Evolutionary conservation across 2,888 invertebrate species (phyloP).

Genomic region (Ditylenchus weischeri): DNA sequence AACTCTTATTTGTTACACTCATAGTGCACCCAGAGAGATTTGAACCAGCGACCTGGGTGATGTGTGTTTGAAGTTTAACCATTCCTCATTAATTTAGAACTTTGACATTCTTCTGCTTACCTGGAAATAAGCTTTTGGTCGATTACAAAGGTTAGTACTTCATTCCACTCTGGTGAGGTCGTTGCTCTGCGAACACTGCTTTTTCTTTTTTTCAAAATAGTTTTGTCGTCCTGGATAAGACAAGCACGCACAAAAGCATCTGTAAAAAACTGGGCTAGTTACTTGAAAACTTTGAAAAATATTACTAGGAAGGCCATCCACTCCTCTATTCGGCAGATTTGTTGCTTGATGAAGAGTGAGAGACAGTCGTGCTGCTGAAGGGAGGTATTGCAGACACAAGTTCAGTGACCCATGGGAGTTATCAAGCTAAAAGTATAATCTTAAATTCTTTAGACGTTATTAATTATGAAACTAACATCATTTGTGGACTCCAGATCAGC

Average conservation of each 20-base stretch:
- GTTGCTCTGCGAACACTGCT: conserved; percentile 61
- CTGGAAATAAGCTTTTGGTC: conserved; percentile 28
- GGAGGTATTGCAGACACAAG: conserved; percentile 65
- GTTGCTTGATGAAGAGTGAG: conserved; percentile 65
- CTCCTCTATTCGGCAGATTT: conserved; percentile 15
- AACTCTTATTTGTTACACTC: too few species aligned
- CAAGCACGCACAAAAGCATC: conserved; percentile 17
- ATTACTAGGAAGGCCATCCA: conserved; percentile 30
- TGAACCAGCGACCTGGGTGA: too few species aligned
- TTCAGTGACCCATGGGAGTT: conserved; percentile 62
- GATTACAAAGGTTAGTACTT: conserved; percentile 61
- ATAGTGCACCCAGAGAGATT: too few species aligned
- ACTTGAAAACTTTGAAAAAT: neutral
- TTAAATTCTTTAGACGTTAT: neutral
- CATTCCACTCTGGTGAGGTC: conserved; percentile 63
- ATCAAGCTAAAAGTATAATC: conserved; percentile 22
- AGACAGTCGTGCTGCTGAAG: conserved; percentile 65
- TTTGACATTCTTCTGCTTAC: conserved; percentile 12
- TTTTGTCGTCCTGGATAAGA: conserved; percentile 48
- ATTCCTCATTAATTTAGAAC: too few species aligned
- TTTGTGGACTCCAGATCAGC: conserved; percentile 30
- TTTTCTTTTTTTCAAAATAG: conserved; percentile 64
- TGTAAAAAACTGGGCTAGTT: neutral
- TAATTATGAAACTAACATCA: conserved; percentile 19
- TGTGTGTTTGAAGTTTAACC: too few species aligned